Evolutionary conservation across 2,113 vertebrate species (phyloP).

Genomic region (Crotalus horridus): DNA sequence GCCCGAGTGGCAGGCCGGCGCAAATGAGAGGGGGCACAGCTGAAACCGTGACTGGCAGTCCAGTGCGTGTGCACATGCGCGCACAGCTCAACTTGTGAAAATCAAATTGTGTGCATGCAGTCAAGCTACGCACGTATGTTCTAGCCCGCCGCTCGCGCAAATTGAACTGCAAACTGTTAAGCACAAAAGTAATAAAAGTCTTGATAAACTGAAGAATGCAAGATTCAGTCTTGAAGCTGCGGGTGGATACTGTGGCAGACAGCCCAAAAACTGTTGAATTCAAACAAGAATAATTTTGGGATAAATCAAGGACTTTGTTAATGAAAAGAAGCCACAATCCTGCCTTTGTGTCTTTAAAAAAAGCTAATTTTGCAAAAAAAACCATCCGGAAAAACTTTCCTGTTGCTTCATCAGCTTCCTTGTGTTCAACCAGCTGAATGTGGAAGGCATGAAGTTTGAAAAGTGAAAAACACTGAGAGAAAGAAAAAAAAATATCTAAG

Average conservation of each 20-base stretch:
- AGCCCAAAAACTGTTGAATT: background rate
- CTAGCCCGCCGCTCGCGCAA: no score
- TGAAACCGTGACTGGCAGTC: no score
- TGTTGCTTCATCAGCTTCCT: background rate
- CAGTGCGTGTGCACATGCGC: no score
- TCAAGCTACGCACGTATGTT: no score
- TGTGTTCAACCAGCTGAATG: conserved; percentile 3
- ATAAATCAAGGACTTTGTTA: background rate
- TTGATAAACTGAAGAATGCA: background rate
- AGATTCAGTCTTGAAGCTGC: background rate
- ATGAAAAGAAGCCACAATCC: background rate
- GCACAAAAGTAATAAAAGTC: background rate
- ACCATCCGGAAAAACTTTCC: background rate
- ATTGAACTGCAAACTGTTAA: background rate
- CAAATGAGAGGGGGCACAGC: no score
- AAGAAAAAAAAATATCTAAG: background rate
- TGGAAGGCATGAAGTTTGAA: conserved; percentile 38
- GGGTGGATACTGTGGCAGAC: background rate
- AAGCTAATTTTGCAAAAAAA: background rate
- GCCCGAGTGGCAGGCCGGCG: no score
- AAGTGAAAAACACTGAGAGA: background rate
- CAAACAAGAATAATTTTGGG: background rate
- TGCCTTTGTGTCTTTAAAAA: background rate
- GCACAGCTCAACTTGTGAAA: no score
- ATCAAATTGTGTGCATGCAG: no score